Evolutionary conservation across 2,113 vertebrate genomes (phyloP).

Genomic region (Peromyscus leucopus): DNA sequence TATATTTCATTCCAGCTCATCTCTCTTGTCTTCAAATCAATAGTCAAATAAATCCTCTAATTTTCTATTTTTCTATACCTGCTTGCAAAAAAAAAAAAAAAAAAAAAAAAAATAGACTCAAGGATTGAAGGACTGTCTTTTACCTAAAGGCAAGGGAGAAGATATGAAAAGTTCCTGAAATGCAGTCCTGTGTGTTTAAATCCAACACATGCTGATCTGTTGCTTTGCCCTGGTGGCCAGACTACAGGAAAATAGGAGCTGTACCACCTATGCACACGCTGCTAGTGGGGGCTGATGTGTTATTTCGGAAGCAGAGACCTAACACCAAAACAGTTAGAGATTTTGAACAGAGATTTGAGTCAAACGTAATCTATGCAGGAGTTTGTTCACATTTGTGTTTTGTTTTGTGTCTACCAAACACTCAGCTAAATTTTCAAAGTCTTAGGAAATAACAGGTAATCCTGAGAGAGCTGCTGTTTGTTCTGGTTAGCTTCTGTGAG

Average conservation of each 20-base stretch:
- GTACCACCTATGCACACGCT: neutral
- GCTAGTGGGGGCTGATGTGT: neutral
- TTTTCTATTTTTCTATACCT: slow-evolving; percentile 57
- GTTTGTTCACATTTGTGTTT: neutral
- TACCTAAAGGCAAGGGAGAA: slow-evolving; percentile 51
- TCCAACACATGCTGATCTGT: slow-evolving; percentile 44
- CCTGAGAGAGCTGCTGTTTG: neutral
- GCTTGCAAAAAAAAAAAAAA: slow-evolving; percentile 13
- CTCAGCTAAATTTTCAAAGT: neutral
- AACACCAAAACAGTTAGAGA: slow-evolving; percentile 23
- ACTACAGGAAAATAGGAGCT: slow-evolving; percentile 62
- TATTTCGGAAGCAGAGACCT: slow-evolving; percentile 4
- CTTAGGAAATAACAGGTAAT: slow-evolving; percentile 37
- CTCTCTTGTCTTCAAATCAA: slow-evolving; percentile 56
- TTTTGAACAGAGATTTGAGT: slow-evolving; percentile 41
- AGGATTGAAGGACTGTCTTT: neutral
- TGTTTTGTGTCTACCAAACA: neutral
- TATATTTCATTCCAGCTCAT: neutral
- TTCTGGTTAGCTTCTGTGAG: slow-evolving; percentile 7
- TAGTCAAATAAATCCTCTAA: slow-evolving; percentile 44
- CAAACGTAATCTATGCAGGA: neutral
- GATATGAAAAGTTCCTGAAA: slow-evolving; percentile 75
- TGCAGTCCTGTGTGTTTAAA: slow-evolving; percentile 68
- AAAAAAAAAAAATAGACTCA: neutral
- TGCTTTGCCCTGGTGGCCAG: slow-evolving; percentile 62